Evolutionary conservation across 2,797 vertebrate genomes (phyloP), one percentile per base, ranked within the genome.

Genomic region (Sebastes wilsoni): DNA sequence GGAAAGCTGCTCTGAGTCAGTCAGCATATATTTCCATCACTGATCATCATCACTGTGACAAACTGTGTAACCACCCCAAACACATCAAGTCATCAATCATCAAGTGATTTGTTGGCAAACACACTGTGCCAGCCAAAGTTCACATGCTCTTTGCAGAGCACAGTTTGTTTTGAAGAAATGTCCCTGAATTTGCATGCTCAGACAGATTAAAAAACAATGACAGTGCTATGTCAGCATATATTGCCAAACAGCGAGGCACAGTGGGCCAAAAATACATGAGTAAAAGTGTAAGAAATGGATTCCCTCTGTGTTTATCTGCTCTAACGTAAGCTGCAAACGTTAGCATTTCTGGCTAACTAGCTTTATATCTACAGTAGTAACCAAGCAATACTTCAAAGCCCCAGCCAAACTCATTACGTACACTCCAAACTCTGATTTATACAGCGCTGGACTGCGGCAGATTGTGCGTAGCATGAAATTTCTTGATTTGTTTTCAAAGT

Each of bases 1-100:
- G 55, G 88, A 80, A 88, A 90, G 69, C 83, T 77, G 82, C 77
- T 52, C 77, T 3, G 55, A 18, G 38, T 79, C 68, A 12, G 66
- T 84, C 75, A 79, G 80, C 75, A 36, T 3, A 62, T 34, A 72
- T 64, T 73, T 75, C 69, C 68, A 23, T 77, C 36, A 61, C 69
- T 32, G 73, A 75, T 80, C 65, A 71, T 62, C 60, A 42, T 25
- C 18, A 12, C 67, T 1, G 54, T 82, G 75, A 75, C 83, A 54
- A 27, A 28, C 61, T 32, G 60, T n/a, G 20, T 65, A 36, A 72
- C 68, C 42, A 5, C n/a, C 8, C 1, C 28, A 20, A 65, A 42
- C 72, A 67, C 64, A 38, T 38, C 12, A 38, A 38, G 36, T 38
- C 36, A 13, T 38, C 36, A 38, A 38, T 60, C 66, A 74, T 71